These are phyloP conservation scores for Callopanchax toddi DNA, from an alignment of 2,113 vertebrate species.

Conservation along the genomic window DNA sequence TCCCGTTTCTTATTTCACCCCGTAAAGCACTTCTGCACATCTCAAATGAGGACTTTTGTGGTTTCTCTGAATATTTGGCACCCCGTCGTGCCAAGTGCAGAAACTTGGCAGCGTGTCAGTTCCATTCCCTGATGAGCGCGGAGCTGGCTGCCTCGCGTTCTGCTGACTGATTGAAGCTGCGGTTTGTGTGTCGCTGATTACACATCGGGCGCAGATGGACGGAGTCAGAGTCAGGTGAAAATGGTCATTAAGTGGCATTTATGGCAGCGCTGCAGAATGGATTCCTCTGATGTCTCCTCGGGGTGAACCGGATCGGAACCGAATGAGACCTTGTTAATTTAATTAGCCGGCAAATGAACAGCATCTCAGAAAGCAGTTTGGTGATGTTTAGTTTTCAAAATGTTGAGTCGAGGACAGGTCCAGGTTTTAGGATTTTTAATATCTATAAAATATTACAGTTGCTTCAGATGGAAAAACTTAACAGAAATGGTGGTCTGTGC, in stretches of 20 bases:
- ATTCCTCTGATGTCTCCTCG: constrained; percentile 1
- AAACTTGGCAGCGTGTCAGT: constrained; percentile 42
- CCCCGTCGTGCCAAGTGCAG: constrained; percentile 25
- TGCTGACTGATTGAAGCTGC: constrained; percentile 62
- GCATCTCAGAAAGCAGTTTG: too few species aligned
- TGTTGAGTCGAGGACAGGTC: too few species aligned
- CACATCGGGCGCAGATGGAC: constrained; percentile 32
- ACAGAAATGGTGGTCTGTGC: too few species aligned
- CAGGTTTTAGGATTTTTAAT: too few species aligned
- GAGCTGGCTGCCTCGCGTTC: constrained; percentile 25
- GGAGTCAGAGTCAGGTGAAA: constrained; percentile 39
- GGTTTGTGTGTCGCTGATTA: constrained; percentile 44
- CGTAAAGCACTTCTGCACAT: constrained; percentile 4
- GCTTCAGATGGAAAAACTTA: too few species aligned
- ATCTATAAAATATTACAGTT: too few species aligned
- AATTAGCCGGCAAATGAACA: too few species aligned
- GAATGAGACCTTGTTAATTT: too few species aligned
- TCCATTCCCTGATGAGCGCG: constrained; percentile 40
- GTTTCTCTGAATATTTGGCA: constrained; percentile 39
- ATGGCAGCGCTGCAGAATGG: background rate
- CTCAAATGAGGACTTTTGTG: constrained; percentile 34
- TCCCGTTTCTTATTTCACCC: constrained; percentile 9
- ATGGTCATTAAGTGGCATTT: background rate
- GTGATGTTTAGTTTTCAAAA: too few species aligned
- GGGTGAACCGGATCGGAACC: background rate